A percentile compares a stretch with the other conserved stretches of the same genome.
Evolutionary conservation across 2,888 invertebrate species (phyloP).

Genomic region (Lithophane socia): DNA sequence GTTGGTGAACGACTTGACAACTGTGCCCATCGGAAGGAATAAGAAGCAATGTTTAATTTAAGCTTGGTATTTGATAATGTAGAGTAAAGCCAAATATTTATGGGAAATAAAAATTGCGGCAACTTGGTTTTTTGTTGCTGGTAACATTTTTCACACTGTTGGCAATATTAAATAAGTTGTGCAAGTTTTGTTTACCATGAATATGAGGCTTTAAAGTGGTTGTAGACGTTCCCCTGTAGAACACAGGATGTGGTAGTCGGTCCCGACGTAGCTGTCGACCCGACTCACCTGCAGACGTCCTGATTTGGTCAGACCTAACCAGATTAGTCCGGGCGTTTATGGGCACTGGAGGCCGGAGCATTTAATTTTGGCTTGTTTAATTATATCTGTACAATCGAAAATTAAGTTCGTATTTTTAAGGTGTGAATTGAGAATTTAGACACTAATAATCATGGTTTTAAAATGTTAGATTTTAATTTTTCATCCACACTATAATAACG

Average conservation of each 20-base stretch:
- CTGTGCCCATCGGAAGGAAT: conserved; percentile 63
- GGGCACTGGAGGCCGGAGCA: conserved; percentile 43
- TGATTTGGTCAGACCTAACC: background rate
- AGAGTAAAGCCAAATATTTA: conserved; percentile 10
- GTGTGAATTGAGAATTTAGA: conserved; percentile 52
- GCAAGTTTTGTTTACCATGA: conserved; percentile 1
- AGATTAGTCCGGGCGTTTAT: conserved; percentile 10
- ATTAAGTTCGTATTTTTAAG: conserved; percentile 56
- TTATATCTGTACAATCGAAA: conserved; percentile 50
- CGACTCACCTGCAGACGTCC: conserved; percentile 13
- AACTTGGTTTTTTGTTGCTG: conserved; percentile 6
- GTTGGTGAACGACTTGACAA: conserved; percentile 62
- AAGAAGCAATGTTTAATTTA: conserved; percentile 53
- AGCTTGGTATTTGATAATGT: conserved; percentile 41
- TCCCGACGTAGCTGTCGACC: conserved; percentile 12
- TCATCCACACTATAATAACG: conserved; percentile 2
- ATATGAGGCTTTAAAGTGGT: conserved; percentile 11
- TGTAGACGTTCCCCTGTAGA: conserved; percentile 43
- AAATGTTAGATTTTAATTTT: conserved; percentile 35
- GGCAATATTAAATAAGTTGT: background rate
- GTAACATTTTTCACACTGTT: conserved; percentile 6
- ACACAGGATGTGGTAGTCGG: conserved; percentile 29
- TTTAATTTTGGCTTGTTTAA: conserved; percentile 55
- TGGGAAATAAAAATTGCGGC: background rate
- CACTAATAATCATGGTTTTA: conserved; percentile 54